Percentiles rank a stretch among this genome's conserved stretches.
phyloP scores from a whole-genome alignment of 1,140 invertebrate species.

The Diachasma alloeum region DNA sequence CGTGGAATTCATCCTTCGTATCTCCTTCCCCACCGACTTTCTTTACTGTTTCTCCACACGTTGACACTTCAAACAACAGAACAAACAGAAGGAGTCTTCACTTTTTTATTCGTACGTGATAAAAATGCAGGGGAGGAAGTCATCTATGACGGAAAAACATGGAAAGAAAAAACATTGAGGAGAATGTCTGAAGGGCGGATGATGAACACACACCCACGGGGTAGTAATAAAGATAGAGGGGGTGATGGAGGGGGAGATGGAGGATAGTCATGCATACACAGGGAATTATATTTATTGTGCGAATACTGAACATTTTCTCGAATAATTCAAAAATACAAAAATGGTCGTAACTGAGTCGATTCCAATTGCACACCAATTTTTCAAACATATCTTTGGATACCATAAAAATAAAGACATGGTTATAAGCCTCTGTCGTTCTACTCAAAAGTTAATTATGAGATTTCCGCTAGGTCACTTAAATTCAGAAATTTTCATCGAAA shows the following conservation, averaged over 20 bases:
- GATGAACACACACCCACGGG: too few species aligned
- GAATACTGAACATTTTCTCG: too few species aligned
- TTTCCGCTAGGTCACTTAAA: neutral
- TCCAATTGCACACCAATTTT: neutral
- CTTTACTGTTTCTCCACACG: neutral
- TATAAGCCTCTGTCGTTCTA: too few species aligned
- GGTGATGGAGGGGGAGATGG: too few species aligned
- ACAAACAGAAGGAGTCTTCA: slow-evolving; percentile 17
- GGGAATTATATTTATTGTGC: too few species aligned
- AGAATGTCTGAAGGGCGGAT: neutral
- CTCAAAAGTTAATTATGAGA: too few species aligned
- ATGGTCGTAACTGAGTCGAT: too few species aligned
- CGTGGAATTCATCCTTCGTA: neutral
- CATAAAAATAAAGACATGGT: too few species aligned
- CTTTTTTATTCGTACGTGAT: slow-evolving; percentile 11
- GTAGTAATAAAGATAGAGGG: too few species aligned
- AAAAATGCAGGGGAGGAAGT: neutral
- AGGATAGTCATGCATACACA: too few species aligned
- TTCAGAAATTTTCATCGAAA: neutral
- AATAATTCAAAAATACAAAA: too few species aligned
- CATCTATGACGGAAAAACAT: neutral
- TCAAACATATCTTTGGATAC: too few species aligned
- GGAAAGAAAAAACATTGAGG: neutral
- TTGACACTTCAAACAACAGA: slow-evolving; percentile 2
- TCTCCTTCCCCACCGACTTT: neutral